Conservation (phyloP, 2,797 vertebrate species). For the Paedocypris micromegethes region DNA sequence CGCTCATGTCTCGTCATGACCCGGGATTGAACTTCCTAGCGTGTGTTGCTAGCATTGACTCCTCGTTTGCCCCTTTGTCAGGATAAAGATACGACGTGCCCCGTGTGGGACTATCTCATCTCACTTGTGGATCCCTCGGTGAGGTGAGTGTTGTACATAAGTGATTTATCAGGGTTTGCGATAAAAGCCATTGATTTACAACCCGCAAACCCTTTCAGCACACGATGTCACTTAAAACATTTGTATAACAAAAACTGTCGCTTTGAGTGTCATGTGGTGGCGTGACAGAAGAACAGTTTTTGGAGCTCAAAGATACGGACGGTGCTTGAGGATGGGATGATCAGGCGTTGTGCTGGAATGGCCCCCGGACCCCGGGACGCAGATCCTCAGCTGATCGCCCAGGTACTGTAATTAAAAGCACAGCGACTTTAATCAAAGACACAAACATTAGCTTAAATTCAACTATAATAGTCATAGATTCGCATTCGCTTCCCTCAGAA, state of each 20-base stretch:
- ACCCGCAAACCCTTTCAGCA: not conserved
- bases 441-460: not conserved
- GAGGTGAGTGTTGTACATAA: not conserved
- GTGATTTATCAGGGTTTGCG: conserved; percentile 19
- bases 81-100: not conserved
- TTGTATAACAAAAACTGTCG: not conserved
- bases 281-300: too few species aligned
- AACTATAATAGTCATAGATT: too few species aligned
- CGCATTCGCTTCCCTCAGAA: too few species aligned
- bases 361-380: conserved; percentile 13
- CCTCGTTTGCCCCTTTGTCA: not conserved
- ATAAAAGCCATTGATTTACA: conserved; percentile 12
- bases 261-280: too few species aligned
- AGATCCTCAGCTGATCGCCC: conserved; percentile 15
- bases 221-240: too few species aligned
- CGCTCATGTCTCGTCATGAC: too few species aligned
- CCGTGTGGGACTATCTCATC: not conserved
- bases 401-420: conserved; percentile 12
- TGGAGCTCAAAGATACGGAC: conserved; percentile 6
- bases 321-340: conserved; percentile 3
- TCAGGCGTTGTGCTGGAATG: conserved; percentile 8
- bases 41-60: too few species aligned
- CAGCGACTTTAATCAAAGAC: not conserved
- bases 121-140: not conserved
- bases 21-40: not conserved